These are phyloP conservation scores for Stomorhina lunata DNA, from an alignment of 2,888 invertebrate genomes.

Conservation along the genomic window DNA sequence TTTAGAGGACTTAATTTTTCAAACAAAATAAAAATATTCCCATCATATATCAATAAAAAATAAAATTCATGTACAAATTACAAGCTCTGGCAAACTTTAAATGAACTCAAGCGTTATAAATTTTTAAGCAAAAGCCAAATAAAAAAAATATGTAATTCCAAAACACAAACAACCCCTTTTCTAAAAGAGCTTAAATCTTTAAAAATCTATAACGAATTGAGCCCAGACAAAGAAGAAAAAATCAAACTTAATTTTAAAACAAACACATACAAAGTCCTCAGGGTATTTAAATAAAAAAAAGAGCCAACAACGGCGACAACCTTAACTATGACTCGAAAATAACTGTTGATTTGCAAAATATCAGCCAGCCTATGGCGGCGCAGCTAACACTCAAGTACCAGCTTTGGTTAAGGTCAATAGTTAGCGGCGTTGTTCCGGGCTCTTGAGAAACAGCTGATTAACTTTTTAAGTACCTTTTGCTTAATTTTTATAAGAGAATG, in stretches of 20 bases:
- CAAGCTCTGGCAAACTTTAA: constrained; percentile 17
- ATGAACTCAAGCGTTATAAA: constrained; percentile 42
- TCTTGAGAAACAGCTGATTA: constrained; percentile 56
- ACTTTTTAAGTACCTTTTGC: constrained; percentile 60
- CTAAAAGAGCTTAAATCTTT: not conserved
- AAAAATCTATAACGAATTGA: not conserved
- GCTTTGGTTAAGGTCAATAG: constrained; percentile 51
- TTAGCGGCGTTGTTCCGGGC: not conserved
- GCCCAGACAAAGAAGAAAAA: not conserved
- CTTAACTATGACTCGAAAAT: constrained; percentile 32
- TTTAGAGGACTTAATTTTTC: too few species aligned
- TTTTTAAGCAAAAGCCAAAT: not conserved
- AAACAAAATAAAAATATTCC: constrained; percentile 23
- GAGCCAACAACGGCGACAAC: constrained; percentile 29
- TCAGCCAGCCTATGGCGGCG: constrained; percentile 39
- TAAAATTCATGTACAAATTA: not conserved
- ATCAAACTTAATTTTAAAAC: constrained; percentile 17
- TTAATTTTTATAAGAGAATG: not conserved
- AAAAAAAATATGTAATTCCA: too few species aligned
- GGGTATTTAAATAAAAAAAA: not conserved
- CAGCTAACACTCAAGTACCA: constrained; percentile 33
- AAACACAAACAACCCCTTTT: constrained; percentile 6
- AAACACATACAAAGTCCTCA: not conserved
- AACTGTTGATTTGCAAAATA: constrained; percentile 56
- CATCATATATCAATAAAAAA: constrained; percentile 23